Percentiles rank a stretch among this genome's conserved stretches.
These are phyloP conservation scores for Netelia fuscicornis DNA, from an alignment of 2,888 invertebrate genomes.

Conservation along the genomic window DNA sequence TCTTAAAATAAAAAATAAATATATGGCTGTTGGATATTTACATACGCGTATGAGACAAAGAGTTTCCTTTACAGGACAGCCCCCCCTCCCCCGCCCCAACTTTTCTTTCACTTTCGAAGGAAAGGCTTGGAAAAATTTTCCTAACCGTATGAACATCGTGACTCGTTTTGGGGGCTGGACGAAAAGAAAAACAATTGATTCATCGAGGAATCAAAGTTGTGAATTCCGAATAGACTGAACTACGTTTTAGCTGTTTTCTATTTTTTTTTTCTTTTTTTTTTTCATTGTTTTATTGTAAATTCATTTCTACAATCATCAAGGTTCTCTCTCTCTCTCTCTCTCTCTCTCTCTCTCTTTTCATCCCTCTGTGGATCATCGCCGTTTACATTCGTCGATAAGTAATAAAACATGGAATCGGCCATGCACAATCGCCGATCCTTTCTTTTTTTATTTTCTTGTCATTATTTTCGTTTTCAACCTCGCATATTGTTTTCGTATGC, in stretches of 20 bases:
- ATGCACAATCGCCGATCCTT: constrained; percentile 56
- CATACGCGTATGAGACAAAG: constrained; percentile 71
- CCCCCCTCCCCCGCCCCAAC: too few relatives aligned
- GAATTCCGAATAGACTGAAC: constrained; percentile 35
- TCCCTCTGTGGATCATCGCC: constrained; percentile 73
- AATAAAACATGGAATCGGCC: constrained; percentile 78
- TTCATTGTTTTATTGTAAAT: constrained; percentile 81
- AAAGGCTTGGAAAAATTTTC: neutral
- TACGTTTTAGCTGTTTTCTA: neutral
- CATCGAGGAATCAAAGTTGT: constrained; percentile 21
- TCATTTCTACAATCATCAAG: constrained; percentile 81
- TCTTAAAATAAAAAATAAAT: constrained; percentile 85
- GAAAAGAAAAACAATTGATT: constrained; percentile 6
- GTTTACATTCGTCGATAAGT: constrained; percentile 80
- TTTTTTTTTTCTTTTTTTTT: constrained; percentile 43
- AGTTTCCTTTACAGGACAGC: neutral
- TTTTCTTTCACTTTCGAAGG: too few relatives aligned
- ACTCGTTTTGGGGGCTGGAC: constrained; percentile 31
- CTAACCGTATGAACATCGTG: constrained; percentile 7
- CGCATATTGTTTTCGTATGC: constrained; percentile 22
- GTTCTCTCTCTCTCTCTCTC: constrained; percentile 39
- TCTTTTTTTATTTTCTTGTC: constrained; percentile 1
- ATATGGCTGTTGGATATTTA: constrained; percentile 85
- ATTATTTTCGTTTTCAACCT: neutral
- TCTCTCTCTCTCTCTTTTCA: constrained; percentile 25